These are phyloP conservation scores for Orycteropus afer DNA, from an alignment of 2,113 vertebrate species.

Conservation along the genomic window DNA sequence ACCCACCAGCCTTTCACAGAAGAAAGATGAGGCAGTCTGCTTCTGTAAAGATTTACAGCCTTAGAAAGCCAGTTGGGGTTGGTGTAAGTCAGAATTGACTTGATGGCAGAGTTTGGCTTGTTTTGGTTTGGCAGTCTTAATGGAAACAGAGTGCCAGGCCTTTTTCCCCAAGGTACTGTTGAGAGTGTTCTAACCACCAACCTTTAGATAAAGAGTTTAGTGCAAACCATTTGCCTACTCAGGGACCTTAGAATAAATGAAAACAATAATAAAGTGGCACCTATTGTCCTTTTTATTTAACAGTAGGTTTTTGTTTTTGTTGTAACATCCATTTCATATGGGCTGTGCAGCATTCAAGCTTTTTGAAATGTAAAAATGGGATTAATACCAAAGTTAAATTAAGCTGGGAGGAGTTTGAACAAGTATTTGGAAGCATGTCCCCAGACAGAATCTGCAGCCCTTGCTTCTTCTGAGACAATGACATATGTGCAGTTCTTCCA, in stretches of 20 bases:
- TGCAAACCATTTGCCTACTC: not conserved
- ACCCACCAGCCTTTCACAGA: too few species aligned
- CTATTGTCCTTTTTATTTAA: not conserved
- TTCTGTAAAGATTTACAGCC: too few species aligned
- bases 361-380: constrained; percentile 1
- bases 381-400: not conserved
- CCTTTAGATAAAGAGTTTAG: not conserved
- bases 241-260: not conserved
- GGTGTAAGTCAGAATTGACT: too few species aligned
- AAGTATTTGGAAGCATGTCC: constrained; percentile 45
- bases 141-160: not conserved
- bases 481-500: constrained; percentile 51
- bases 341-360: not conserved
- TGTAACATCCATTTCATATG: not conserved
- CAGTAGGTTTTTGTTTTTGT: not conserved
- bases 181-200: not conserved
- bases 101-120: too few species aligned
- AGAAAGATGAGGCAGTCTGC: too few species aligned
- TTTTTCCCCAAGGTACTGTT: not conserved
- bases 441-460: constrained; percentile 42
- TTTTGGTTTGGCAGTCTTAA: too few species aligned
- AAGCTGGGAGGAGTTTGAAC: not conserved
- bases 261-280: not conserved
- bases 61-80: too few species aligned
- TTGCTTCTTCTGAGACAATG: constrained; percentile 59